Evolutionary conservation across 2,797 vertebrate species (phyloP).

Genomic region (Sebastes iracundus): DNA sequence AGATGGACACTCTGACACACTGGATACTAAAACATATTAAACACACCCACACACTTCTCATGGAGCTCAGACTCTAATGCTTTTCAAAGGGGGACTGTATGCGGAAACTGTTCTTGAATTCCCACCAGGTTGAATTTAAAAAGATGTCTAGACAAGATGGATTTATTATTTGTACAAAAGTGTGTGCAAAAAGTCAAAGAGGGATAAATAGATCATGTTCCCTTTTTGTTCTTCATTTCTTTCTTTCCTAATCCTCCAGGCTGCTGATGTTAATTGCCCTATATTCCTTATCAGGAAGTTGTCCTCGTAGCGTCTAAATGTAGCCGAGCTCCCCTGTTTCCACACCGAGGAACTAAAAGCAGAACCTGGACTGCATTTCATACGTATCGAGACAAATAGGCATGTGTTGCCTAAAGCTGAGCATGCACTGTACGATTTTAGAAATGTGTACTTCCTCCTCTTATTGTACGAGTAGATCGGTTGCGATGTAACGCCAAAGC

Average conservation of each 20-base stretch:
- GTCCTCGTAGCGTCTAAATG: conserved; percentile 50
- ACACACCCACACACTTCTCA: neutral
- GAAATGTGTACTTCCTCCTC: too few relatives aligned
- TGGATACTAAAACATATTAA: neutral
- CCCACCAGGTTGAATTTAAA: neutral
- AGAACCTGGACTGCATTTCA: neutral
- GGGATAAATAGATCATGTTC: neutral
- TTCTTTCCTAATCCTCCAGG: conserved; percentile 52
- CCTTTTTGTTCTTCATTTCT: conserved; percentile 15
- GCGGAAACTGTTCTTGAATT: neutral
- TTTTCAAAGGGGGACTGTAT: neutral
- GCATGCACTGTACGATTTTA: too few relatives aligned
- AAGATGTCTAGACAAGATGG: neutral
- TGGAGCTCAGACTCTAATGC: neutral
- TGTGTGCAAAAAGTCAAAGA: neutral
- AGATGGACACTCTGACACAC: conserved; percentile 25
- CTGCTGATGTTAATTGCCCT: conserved; percentile 70
- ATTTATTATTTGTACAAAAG: conserved; percentile 9
- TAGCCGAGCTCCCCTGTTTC: conserved; percentile 52
- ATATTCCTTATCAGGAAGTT: conserved; percentile 70
- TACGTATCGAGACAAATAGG: neutral
- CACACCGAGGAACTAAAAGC: conserved; percentile 21
- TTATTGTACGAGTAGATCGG: too few relatives aligned
- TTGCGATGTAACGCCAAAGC: too few relatives aligned
- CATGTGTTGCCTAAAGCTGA: too few relatives aligned